These are phyloP conservation scores for Brenthis ino DNA, from an alignment of 2,888 invertebrate genomes.

Conservation along the genomic window DNA sequence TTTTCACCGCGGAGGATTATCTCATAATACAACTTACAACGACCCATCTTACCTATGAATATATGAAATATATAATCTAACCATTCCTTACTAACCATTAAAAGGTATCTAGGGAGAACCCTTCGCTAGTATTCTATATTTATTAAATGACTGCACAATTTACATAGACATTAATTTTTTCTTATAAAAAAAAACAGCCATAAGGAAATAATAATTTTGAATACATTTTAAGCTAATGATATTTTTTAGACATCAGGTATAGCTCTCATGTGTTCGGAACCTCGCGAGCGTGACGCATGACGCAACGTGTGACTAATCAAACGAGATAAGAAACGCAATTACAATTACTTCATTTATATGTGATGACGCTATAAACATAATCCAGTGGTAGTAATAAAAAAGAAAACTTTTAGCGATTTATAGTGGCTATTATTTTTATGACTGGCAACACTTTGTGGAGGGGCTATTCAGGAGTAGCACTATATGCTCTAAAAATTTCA, in stretches of 20 bases:
- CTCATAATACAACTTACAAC: no score
- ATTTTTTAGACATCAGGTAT: conserved; percentile 15
- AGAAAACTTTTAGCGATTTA: conserved; percentile 9
- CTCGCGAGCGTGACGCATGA: conserved; percentile 62
- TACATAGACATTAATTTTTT: no score
- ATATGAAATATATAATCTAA: no score
- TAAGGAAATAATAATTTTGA: background rate
- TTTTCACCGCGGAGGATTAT: no score
- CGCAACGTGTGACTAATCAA: conserved; percentile 74
- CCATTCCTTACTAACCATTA: no score
- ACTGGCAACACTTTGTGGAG: conserved; percentile 4
- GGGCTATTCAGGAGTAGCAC: background rate
- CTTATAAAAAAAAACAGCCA: no score
- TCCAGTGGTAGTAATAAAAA: conserved; percentile 27
- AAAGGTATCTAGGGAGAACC: no score
- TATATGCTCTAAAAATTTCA: background rate
- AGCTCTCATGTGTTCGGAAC: conserved; percentile 26
- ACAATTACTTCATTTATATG: conserved; percentile 67
- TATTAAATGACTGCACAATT: no score
- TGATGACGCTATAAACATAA: conserved; percentile 45
- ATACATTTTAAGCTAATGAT: background rate
- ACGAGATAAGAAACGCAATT: conserved; percentile 75
- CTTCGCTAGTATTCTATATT: no score
- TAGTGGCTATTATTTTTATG: conserved; percentile 1
- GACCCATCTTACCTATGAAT: no score